Conservation (phyloP, 2,797 vertebrate species). For the Staurois parvus region DNA sequence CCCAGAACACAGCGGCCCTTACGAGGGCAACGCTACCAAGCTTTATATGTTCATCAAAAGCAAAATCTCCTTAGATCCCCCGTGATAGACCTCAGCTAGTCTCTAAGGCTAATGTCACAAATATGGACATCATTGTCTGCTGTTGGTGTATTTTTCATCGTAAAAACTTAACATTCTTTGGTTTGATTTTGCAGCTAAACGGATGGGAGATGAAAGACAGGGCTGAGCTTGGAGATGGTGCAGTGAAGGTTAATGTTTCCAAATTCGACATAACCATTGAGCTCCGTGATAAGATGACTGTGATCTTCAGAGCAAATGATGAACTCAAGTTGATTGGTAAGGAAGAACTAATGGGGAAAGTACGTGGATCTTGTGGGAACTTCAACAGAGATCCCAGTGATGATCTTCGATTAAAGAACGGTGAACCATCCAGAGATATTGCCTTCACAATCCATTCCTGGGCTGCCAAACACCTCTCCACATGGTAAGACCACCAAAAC, state of each 20-base stretch:
- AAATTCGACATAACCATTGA: neutral
- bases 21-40: too few species aligned
- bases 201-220: conserved; percentile 31
- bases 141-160: neutral
- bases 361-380: conserved; percentile 79
- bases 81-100: too few species aligned
- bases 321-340: conserved; percentile 26
- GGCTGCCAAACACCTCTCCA: conserved; percentile 30
- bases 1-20: too few species aligned
- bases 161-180: neutral
- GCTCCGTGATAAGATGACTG: conserved; percentile 3
- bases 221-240: neutral
- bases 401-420: conserved; percentile 70
- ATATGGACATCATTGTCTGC: too few species aligned
- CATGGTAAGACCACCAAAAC: conserved; percentile 14
- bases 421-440: conserved; percentile 3
- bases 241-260: neutral
- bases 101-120: neutral
- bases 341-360: conserved; percentile 53
- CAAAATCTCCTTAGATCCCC: too few species aligned
- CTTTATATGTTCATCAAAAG: too few species aligned
- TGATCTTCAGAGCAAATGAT: neutral
- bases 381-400: conserved; percentile 71
- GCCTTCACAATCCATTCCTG: conserved; percentile 26
- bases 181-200: conserved; percentile 16